phyloP scores from a whole-genome alignment of 2,888 invertebrate genomes.

The Malacosoma neustria region DNA sequence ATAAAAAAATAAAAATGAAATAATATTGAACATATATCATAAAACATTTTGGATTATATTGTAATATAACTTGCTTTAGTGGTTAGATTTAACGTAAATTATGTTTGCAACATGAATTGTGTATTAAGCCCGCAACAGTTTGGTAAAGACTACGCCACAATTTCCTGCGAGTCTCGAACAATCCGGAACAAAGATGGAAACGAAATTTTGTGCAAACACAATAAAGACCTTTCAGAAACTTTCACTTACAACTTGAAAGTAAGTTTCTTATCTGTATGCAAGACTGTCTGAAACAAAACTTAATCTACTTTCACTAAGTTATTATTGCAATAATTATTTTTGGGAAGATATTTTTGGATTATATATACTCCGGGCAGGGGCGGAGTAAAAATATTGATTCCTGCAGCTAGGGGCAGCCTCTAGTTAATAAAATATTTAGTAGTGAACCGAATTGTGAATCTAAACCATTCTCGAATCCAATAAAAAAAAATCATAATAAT shows the following conservation, averaged over 20 bases:
- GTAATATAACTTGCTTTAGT: no score
- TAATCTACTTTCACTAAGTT: constrained; percentile 15
- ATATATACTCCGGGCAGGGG: no score
- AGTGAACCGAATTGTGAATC: no score
- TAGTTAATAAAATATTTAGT: no score
- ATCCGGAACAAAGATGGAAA: constrained; percentile 37
- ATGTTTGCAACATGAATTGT: constrained; percentile 28
- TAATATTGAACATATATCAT: no score
- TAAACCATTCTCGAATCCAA: no score
- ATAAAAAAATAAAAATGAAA: no score
- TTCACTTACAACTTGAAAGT: constrained; percentile 24
- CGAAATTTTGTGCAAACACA: constrained; percentile 40
- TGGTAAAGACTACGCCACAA: constrained; percentile 26
- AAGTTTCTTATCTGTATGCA: constrained; percentile 13
- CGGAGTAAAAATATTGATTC: no score
- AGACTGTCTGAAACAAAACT: constrained; percentile 3
- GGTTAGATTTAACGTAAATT: constrained; percentile 20
- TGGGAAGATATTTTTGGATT: no score
- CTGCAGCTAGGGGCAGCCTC: no score
- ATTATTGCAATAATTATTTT: constrained; percentile 4
- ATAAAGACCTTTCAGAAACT: constrained; percentile 42
- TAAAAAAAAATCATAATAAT: no score
- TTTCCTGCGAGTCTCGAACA: constrained; percentile 22
- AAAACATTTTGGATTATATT: no score
- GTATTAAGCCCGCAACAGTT: constrained; percentile 36